Conservation (phyloP, 2,113 vertebrate genomes). For the Rhodinocichla rosea region DNA sequence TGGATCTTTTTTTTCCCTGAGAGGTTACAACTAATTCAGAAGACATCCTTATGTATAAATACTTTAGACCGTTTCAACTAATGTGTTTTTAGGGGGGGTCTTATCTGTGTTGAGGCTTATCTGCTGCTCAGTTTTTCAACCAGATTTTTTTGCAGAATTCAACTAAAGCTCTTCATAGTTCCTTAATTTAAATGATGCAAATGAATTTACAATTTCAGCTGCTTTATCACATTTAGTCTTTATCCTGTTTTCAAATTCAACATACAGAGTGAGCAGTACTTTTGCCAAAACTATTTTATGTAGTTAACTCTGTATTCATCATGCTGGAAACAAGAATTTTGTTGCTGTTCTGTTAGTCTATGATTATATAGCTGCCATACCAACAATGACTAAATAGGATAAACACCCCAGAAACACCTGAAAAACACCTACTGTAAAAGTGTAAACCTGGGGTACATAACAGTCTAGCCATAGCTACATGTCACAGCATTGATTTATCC, state of each 20-base stretch:
- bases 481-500: neutral
- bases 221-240: constrained; percentile 11
- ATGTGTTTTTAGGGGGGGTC: neutral
- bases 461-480: neutral
- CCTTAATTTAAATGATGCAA: constrained; percentile 4
- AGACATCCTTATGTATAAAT: constrained; percentile 24
- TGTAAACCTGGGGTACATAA: neutral
- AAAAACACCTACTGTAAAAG: neutral
- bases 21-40: constrained; percentile 24
- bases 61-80: neutral
- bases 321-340: neutral
- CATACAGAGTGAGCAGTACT: neutral
- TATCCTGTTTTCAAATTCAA: neutral
- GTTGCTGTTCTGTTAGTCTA: neutral
- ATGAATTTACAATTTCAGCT: constrained; percentile 18
- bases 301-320: constrained; percentile 1
- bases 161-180: neutral
- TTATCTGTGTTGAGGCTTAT: constrained; percentile 6
- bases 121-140: neutral
- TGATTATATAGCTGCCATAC: neutral
- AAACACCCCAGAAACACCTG: neutral
- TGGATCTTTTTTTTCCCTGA: constrained; percentile 19
- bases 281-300: constrained; percentile 1
- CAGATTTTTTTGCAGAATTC: neutral
- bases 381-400: neutral